Evolutionary conservation across 2,888 invertebrate species (phyloP), one percentile per base, ranked within the genome.

Genomic region (Pseudococcus longispinus): DNA sequence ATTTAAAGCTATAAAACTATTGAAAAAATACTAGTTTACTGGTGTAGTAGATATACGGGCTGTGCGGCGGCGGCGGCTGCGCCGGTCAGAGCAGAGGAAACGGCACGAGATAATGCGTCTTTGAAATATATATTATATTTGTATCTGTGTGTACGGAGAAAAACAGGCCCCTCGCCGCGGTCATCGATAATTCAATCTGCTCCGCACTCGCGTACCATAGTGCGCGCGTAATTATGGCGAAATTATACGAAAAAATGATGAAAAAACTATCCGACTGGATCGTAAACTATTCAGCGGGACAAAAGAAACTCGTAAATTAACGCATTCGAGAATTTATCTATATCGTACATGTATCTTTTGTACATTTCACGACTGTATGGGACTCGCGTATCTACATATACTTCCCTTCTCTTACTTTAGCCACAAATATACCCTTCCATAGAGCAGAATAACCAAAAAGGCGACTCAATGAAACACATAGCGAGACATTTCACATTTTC

Each of bases 231-330:
- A 86, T 86, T 86, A 86, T 86, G 86, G 86, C 86, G 80, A 86
- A 86, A 86, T 86, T 86, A 86, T 86, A 86, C 86, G 86, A 86
- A 86, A 84, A 86, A 86, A 80, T 77, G 80, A 80, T 77, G 80
- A 86, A 86, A 86, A 86, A 86, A 86, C 86, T 32, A 80, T 86
- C 80, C 77, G 86, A 86, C 80, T 77, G 51, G 77, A 20, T 86
- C 86, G 80, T 86, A 86, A 86, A 86, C 77, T 80, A 74, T 86
- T 86, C 32, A 20, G 20, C 15, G 51, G 37, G n/a, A 86, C 86
- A 86, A 86, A 86, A 86, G 86, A 86, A 86, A 86, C 86, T 86
- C 86, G 86, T 86, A 86, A 86, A 86, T 86, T 86, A 86, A 86
- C 77, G 86, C 74, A 80, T 26, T 29, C 70, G 26, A 77, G 85